Percentiles rank a stretch among this genome's conserved stretches.
Evolutionary conservation across 2,797 vertebrate genomes (phyloP).

Genomic region (Chelonia mydas): DNA sequence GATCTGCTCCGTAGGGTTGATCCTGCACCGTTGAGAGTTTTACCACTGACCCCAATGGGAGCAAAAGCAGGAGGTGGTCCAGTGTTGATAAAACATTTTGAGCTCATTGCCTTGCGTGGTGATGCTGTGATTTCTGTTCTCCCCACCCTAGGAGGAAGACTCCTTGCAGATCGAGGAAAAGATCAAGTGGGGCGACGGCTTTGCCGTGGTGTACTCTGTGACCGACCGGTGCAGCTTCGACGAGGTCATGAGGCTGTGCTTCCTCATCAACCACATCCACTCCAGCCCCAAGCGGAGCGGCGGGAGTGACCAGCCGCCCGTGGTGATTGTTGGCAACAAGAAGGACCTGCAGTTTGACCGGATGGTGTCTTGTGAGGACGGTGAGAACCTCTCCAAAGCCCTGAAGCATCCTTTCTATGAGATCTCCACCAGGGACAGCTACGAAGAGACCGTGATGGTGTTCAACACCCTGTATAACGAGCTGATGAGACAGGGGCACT

Average conservation of each 20-base stretch:
- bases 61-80: not conserved
- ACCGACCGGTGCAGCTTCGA: conserved; percentile 86
- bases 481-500: conserved; percentile 78
- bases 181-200: conserved; percentile 86
- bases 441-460: conserved; percentile 80
- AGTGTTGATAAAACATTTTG: not conserved
- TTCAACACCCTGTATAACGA: conserved; percentile 81
- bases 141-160: conserved; percentile 82
- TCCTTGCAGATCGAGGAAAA: conserved; percentile 86
- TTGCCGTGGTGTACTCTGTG: conserved; percentile 85
- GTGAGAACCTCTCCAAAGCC: conserved; percentile 78
- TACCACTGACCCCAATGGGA: not conserved
- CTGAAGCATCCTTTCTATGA: conserved; percentile 82
- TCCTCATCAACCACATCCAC: conserved; percentile 85
- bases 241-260: conserved; percentile 85
- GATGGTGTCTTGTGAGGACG: conserved; percentile 83
- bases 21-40: not conserved
- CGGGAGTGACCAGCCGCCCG: conserved; percentile 73
- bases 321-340: conserved; percentile 84
- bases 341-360: conserved; percentile 86
- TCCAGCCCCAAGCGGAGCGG: conserved; percentile 65
- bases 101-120: fast-evolving
- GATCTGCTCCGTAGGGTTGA: not conserved
- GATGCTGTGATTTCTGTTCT: not conserved
- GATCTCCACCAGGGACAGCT: conserved; percentile 84